Base-by-base conservation (phyloP, 2,888 invertebrate species). In the Timandra comae region DNA sequence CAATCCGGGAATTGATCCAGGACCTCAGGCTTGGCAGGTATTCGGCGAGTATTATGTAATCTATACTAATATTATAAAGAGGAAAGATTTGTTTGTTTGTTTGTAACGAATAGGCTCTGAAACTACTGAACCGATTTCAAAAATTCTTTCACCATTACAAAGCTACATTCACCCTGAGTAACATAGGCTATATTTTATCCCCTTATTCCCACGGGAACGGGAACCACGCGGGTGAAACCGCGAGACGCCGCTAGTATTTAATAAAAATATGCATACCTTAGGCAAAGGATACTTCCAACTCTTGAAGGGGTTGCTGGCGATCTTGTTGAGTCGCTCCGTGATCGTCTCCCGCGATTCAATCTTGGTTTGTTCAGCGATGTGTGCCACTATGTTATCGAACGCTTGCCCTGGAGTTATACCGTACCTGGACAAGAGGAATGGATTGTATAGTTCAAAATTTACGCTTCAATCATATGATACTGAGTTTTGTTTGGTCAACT, bases 321-420 rank as follows among this genome's bases (percentile, higher is more conserved):
- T 91, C 72, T 90, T 91, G 65, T 90, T 91, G 30, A 92, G 77
- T 1, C 91, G 86, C 9, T 88, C 79, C 0, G 91, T 89, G 23
- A 91, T 84, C 0, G 87, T 86, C 46, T 89, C 89, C 53, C 88
- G 89, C 3, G 86, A 71, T 12, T 93, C 92, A 31, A 90, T 71
- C 45, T 76, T 79, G 2, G 94, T 94, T 68, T 94, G 94, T 56
- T 94, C 93, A 0, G 93, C 88, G 29, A 96, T 88, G 65, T 96
- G 95, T 1, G 82, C 54, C 2, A 95, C 90, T 27, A 96, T 91
- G 58, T 93, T 93, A 58, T 95, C 93, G 60, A 95, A 96, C 0
- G 95, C 92, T 51, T 90, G 89, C 0, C 91, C 87, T 0, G 95
- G 90, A 0, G 93, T 91, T 3, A 90, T 87, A 0, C 95, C 96